Evolutionary conservation across 2,888 invertebrate species (phyloP).

Genomic region (Hecatera dysodea): DNA sequence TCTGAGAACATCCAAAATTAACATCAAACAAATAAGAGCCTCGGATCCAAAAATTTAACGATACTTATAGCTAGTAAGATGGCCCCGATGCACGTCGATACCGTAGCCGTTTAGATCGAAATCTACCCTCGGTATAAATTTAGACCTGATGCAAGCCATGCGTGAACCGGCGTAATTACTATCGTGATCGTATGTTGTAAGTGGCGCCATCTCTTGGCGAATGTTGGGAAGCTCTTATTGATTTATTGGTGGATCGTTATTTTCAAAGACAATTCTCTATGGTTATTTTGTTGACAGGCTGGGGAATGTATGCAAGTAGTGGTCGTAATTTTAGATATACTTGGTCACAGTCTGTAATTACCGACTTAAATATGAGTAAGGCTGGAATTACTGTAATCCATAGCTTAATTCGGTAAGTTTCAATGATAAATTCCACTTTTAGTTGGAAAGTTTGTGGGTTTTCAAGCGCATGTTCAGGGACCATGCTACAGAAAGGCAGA

Average conservation of each 20-base stretch:
- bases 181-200: conserved; percentile 47
- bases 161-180: conserved; percentile 76
- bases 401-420: too few species aligned
- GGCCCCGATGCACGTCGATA: conserved; percentile 71
- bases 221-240: conserved; percentile 33
- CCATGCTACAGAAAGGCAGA: too few species aligned
- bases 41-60: conserved; percentile 44
- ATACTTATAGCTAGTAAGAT: conserved; percentile 62
- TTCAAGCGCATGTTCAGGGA: too few species aligned
- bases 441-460: too few species aligned
- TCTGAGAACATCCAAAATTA: conserved; percentile 36
- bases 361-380: background rate
- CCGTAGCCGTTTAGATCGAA: conserved; percentile 80
- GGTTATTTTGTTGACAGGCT: conserved; percentile 7
- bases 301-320: conserved; percentile 1
- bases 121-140: conserved; percentile 83
- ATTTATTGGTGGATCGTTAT: conserved; percentile 41
- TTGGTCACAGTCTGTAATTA: conserved; percentile 1
- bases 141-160: conserved; percentile 75
- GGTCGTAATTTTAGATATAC: background rate
- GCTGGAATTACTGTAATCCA: background rate
- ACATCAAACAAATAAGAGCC: conserved; percentile 42
- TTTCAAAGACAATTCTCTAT: too few species aligned
- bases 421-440: too few species aligned
- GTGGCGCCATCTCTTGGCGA: conserved; percentile 71